A percentile compares a stretch with the other conserved stretches of the same genome.
These are phyloP conservation scores for Acanthosoma haemorrhoidale DNA, from an alignment of 2,888 invertebrate species.

Conservation along the genomic window DNA sequence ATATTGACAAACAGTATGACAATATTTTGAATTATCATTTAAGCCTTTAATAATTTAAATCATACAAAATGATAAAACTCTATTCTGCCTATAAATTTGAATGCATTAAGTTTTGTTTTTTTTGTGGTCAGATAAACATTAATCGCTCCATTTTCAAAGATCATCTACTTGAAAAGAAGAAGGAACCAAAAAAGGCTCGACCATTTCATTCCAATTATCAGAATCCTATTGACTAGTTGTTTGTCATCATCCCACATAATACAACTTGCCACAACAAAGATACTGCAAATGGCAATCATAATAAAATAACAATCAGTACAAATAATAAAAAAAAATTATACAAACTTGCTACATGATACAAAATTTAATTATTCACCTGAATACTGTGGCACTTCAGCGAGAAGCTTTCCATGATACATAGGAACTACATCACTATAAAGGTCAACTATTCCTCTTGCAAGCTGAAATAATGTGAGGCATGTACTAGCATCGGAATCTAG, in stretches of 20 bases:
- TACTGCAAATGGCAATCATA: too few relatives aligned
- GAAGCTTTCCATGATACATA: slow-evolving; percentile 69
- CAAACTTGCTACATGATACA: background rate
- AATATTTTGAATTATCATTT: too few relatives aligned
- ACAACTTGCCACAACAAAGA: too few relatives aligned
- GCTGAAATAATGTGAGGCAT: slow-evolving; percentile 61
- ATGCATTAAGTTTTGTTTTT: too few relatives aligned
- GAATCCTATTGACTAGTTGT: background rate
- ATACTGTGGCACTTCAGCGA: slow-evolving; percentile 82
- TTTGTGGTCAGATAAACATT: background rate
- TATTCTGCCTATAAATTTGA: too few relatives aligned
- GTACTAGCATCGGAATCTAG: slow-evolving; percentile 57
- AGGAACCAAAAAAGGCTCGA: background rate
- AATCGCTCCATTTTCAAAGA: background rate
- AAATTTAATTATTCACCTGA: slow-evolving; percentile 54
- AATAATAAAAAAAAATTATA: background rate
- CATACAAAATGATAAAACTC: too few relatives aligned
- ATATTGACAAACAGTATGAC: too few relatives aligned
- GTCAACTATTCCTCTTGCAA: slow-evolving; percentile 67
- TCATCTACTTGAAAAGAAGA: background rate
- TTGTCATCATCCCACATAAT: background rate
- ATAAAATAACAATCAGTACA: too few relatives aligned
- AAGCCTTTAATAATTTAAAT: too few relatives aligned
- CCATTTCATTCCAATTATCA: background rate
- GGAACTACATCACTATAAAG: slow-evolving; percentile 73